Percentiles rank a stretch among this genome's conserved stretches.
Conservation (phyloP, 2,888 invertebrate species). For the Volucella bombylans region DNA sequence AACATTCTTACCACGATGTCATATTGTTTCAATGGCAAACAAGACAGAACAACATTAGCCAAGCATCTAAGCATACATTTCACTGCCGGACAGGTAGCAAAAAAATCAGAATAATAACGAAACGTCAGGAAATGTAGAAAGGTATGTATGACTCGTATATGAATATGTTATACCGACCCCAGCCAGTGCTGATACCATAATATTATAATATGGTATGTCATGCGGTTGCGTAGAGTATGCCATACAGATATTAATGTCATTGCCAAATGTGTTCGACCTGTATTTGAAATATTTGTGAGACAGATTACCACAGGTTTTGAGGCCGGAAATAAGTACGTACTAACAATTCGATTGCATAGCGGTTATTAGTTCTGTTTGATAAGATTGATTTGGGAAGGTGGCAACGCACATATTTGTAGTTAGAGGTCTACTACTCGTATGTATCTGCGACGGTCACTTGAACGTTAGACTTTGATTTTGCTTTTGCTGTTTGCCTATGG, state of each 20-base stretch:
- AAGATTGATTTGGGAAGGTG: neutral
- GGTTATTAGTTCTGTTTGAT: conserved; percentile 43
- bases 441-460: conserved; percentile 5
- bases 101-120: conserved; percentile 14
- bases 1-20: conserved; percentile 36
- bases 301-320: conserved; percentile 30
- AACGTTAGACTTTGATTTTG: conserved; percentile 25
- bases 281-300: conserved; percentile 25
- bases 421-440: neutral
- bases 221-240: neutral
- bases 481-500: conserved; percentile 4
- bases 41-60: conserved; percentile 35
- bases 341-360: conserved; percentile 38
- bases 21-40: conserved; percentile 8
- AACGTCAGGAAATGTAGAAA: conserved; percentile 4
- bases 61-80: conserved; percentile 39
- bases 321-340: conserved; percentile 64
- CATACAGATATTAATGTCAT: conserved; percentile 52
- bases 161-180: neutral
- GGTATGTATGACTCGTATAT: conserved; percentile 22
- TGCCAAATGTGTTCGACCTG: conserved; percentile 60
- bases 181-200: neutral
- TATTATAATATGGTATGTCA: conserved; percentile 36
- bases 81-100: conserved; percentile 21
- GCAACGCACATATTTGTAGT: neutral